phyloP scores from a whole-genome alignment of 1,140 invertebrate genomes.

The Pseudomyrmex cubaensis region DNA sequence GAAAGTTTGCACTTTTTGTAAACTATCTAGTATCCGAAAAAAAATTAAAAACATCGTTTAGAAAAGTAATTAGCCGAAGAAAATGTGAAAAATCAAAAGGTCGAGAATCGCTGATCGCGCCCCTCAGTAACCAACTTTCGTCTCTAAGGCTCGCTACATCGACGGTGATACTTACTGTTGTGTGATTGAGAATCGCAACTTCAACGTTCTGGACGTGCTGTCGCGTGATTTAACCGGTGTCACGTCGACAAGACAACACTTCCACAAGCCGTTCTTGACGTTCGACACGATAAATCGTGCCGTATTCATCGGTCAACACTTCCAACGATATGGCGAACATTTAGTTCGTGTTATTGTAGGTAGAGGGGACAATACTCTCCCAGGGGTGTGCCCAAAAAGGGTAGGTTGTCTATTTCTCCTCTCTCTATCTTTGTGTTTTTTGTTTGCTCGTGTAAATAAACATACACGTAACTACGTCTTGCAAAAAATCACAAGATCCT shows the following conservation, averaged over 20 bases:
- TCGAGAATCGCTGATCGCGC: slow-evolving; percentile 75
- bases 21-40: background rate
- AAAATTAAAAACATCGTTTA: too few relatives aligned
- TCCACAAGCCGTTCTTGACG: background rate
- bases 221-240: background rate
- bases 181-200: background rate
- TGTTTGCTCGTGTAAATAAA: too few relatives aligned
- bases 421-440: too few relatives aligned
- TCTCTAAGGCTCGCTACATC: slow-evolving; percentile 63
- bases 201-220: background rate
- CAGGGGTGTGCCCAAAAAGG: slow-evolving; percentile 52
- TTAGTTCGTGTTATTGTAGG: slow-evolving; percentile 26
- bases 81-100: slow-evolving; percentile 41
- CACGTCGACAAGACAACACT: slow-evolving; percentile 1
- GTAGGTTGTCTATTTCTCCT: too few relatives aligned
- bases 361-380: slow-evolving; percentile 43
- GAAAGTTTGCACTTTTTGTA: too few relatives aligned
- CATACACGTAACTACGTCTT: too few relatives aligned
- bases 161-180: slow-evolving; percentile 71
- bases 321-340: slow-evolving; percentile 72
- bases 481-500: too few relatives aligned
- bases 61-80: background rate
- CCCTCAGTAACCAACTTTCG: slow-evolving; percentile 70
- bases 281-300: slow-evolving; percentile 35
- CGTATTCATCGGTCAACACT: slow-evolving; percentile 58